phyloP scores from a whole-genome alignment of 2,797 vertebrate species.

The Sorex maritimensis region DNA sequence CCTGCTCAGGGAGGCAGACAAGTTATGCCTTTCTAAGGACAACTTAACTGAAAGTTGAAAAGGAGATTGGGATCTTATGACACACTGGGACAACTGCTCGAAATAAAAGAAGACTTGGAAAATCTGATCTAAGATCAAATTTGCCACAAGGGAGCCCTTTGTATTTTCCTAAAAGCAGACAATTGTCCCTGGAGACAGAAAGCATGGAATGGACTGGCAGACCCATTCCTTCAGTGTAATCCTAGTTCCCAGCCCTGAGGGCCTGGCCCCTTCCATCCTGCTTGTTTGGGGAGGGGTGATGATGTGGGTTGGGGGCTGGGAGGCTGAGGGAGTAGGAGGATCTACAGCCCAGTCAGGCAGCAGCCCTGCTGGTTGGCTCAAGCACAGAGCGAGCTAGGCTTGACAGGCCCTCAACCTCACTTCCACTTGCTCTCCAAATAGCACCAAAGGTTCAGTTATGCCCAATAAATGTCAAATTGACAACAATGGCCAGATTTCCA shows the following conservation, averaged over 20 bases:
- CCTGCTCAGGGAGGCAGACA: neutral
- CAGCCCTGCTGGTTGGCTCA: neutral
- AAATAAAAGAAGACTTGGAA: slow-evolving; percentile 26
- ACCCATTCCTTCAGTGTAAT: neutral
- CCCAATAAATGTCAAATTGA: neutral
- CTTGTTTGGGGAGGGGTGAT: neutral
- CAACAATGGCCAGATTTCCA: slow-evolving; percentile 17
- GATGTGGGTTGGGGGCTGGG: too few relatives aligned
- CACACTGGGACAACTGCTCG: neutral
- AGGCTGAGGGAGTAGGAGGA: too few relatives aligned
- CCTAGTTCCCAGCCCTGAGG: neutral
- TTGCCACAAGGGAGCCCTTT: slow-evolving; percentile 19
- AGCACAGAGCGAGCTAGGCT: neutral
- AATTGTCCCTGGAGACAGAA: neutral
- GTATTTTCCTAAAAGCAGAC: neutral
- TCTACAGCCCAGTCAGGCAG: neutral
- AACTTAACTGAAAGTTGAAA: neutral
- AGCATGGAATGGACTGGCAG: neutral
- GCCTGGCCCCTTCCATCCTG: neutral
- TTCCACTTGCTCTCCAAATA: neutral
- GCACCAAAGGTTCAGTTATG: neutral
- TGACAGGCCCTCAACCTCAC: neutral
- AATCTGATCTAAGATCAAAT: neutral
- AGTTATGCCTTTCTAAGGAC: neutral
- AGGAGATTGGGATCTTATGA: neutral